Evolutionary conservation across 1,140 invertebrate genomes (phyloP).

Genomic region (Batillaria attramentaria): DNA sequence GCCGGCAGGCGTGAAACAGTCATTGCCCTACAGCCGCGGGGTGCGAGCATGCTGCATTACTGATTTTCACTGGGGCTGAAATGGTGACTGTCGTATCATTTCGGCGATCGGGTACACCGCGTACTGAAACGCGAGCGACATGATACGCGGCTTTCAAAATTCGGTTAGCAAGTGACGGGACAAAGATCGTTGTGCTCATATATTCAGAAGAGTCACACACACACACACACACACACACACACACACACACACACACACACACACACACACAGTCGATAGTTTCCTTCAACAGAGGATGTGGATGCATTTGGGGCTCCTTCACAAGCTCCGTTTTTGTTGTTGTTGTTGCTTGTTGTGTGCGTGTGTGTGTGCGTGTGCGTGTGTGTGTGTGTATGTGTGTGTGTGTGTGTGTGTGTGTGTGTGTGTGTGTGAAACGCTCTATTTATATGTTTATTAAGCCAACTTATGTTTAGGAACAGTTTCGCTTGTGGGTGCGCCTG

Average conservation of each 20-base stretch:
- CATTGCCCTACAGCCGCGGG: no score
- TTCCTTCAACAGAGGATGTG: neutral
- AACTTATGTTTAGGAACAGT: no score
- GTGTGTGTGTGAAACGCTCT: neutral
- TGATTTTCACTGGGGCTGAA: no score
- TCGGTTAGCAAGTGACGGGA: no score
- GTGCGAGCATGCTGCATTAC: no score
- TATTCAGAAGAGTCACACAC: neutral
- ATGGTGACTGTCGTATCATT: no score
- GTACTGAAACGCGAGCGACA: no score
- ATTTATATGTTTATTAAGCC: neutral
- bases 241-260: slow-evolving; percentile 2
- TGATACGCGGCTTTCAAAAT: no score
- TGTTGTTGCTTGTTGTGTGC: neutral
- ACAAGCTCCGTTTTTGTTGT: neutral
- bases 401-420: neutral
- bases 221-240: neutral
- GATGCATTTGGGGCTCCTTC: neutral
- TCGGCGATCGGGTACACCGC: no score
- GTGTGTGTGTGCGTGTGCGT: neutral
- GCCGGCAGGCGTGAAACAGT: no score
- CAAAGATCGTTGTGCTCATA: neutral
- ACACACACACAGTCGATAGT: neutral
- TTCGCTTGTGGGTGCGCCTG: no score
- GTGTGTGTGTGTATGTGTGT: neutral